Base-by-base conservation (phyloP, 2,797 vertebrate genomes). In the Poecilia gillii region DNA sequence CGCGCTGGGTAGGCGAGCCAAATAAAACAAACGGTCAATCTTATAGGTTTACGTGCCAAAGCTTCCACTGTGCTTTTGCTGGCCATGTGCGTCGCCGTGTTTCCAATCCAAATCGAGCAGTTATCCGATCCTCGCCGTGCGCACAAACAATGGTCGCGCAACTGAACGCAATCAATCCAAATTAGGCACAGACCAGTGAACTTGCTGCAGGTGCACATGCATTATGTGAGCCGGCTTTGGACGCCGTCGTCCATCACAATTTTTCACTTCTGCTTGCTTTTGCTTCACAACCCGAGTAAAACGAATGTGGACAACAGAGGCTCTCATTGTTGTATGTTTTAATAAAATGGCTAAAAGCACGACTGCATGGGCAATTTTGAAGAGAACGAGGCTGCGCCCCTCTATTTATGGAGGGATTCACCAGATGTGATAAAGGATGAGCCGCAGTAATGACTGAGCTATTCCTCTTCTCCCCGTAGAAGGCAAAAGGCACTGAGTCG, bases 271-370 rank as follows among this genome's bases (percentile, higher is more conserved):
- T 33, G 39, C n/a, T 51, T 4, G 73, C 31, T 43, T 53, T 73
- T 46, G 28, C 55, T 51, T 28, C 47, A 62, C 43, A 53, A 28
- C 6, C 33, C 33, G 0, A 85, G 81, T 75, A 81, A 76, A 81
- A 73, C 72, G 89, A 88, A 91, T 90, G 84, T 89, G 85, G 81
- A 91, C 80, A 84, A 83, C 51, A 39, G 81, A 77, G 75, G 82
- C 79, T 46, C 83, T 89, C 71, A 80, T 85, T 89, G 84, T 91
- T 83, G 80, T 81, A 86, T 82, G 88, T 91, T 87, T 85, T 84
- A 62, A 78, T 82, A 89, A 88, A 90, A 85, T 92, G 84, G 84
- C 64, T 57, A 41, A 75, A 88, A 84, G 72, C 51, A 62, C 74
- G 16, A 84, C 82, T 86, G 85, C 85, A 62, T 41, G 74, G 75